Base-by-base conservation (phyloP, 2,113 vertebrate genomes). In the Bubo bubo region DNA sequence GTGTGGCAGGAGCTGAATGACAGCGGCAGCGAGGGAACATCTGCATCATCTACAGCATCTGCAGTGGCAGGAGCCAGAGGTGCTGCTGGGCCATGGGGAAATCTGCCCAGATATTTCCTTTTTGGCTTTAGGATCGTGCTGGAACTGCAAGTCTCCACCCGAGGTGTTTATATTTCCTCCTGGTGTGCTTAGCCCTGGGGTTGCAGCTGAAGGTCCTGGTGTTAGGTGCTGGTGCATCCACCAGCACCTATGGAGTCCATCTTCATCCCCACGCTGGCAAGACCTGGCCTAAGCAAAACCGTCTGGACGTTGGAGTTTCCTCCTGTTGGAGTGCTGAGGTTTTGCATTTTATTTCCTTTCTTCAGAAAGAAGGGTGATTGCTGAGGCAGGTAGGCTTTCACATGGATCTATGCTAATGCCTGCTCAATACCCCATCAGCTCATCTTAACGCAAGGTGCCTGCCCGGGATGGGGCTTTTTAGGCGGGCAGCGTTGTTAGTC, bases 361-460 rank as follows among this genome's bases (percentile, higher is more conserved):
- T 70, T 76, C 4, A 2, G 34, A 10, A 56, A 28, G 12, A 4
- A 10, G 21, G 34, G 34, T 26, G 8, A 59, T 50, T 9, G 41
- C 72, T 8, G 2, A 13, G 23, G 27, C 4, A 19, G 59, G 73
- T 39, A 2, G 86, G 67, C 86, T 90, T 96, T 95, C 70, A 90
- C 21, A 76, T 93, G 94, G 84, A 84, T n/a, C 59, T 30, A 10
- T 49, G 70, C 4, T 72, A 81, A 94, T 91, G 47, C 41, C 80
- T 8, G 7, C 72, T 67, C 56, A 52, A 68, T 79, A 6, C 12
- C 41, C 28, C 55, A 3, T 16, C 45, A 9, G 3, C 4, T 47
- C 14, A n/a, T 45, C 52, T 43, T 9, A 26, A 50, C n/a, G 53
- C 24, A 3, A 47, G 75, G 55, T 20, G 37, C 91, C 85, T 75